Conservation (phyloP, 2,888 invertebrate species). For the Lampropteryx suffumata region DNA sequence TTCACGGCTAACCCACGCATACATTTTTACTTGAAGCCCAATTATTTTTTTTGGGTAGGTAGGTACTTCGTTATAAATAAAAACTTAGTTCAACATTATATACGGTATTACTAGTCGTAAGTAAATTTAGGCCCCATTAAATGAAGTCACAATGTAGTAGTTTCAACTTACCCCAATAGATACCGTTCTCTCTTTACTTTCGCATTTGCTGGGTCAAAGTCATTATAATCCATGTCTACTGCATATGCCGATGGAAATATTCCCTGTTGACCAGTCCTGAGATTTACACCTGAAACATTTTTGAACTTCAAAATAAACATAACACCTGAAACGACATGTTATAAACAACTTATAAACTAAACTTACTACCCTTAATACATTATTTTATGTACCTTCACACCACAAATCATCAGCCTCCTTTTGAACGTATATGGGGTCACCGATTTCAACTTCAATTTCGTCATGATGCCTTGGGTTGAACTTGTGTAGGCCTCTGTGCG, state of each 20-base stretch:
- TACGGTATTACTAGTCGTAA: no score
- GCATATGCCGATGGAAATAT: conserved; percentile 99
- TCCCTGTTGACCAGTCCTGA: conserved; percentile 95
- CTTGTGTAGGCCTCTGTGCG: conserved; percentile 97
- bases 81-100: no score
- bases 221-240: conserved; percentile 97
- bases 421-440: conserved; percentile 98
- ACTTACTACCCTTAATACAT: no score
- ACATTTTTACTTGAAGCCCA: no score
- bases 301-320: no score
- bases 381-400: conserved; percentile 98
- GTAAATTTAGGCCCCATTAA: no score
- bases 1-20: no score
- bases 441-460: conserved; percentile 98
- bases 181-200: conserved; percentile 94
- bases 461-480: conserved; percentile 97
- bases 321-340: no score
- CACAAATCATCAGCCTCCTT: conserved; percentile 98
- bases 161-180: conserved; percentile 85
- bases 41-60: no score
- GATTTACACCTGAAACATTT: conserved; percentile 90
- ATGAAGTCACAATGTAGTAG: no score
- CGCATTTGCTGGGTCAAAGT: conserved; percentile 94
- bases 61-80: no score
- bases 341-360: no score